A percentile compares a stretch with the other conserved stretches of the same genome.
phyloP scores from a whole-genome alignment of 1,140 invertebrate species.

The Micrasema minimum region DNA sequence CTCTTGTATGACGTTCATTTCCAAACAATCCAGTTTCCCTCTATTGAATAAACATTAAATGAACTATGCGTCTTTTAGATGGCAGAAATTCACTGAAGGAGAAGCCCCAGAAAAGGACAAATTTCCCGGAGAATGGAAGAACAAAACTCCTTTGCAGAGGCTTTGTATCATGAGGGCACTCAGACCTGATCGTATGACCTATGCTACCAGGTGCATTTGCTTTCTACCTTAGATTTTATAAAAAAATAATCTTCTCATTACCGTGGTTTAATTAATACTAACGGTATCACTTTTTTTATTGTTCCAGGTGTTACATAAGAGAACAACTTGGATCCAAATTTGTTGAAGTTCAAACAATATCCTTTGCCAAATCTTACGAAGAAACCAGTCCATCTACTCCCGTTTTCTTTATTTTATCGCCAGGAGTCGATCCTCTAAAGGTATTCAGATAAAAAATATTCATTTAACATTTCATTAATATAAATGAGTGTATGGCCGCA shows the following conservation, averaged over 20 bases:
- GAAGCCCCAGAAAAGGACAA: slow-evolving; percentile 94
- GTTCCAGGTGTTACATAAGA: slow-evolving; percentile 59
- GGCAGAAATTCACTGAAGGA: slow-evolving; percentile 92
- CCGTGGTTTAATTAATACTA: too few species aligned
- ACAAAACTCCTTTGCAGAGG: slow-evolving; percentile 86
- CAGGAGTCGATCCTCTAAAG: slow-evolving; percentile 94
- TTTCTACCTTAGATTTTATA: too few species aligned
- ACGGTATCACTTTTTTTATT: not conserved
- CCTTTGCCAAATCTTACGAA: slow-evolving; percentile 87
- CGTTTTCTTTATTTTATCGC: slow-evolving; percentile 94
- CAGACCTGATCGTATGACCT: slow-evolving; percentile 90
- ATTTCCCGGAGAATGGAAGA: slow-evolving; percentile 97
- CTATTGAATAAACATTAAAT: too few species aligned
- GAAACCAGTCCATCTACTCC: slow-evolving; percentile 87
- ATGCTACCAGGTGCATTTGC: slow-evolving; percentile 65
- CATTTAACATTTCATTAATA: too few species aligned
- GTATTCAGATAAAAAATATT: too few species aligned
- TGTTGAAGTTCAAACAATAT: slow-evolving; percentile 79
- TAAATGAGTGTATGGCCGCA: too few species aligned
- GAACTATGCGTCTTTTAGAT: slow-evolving; percentile 59
- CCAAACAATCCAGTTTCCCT: too few species aligned
- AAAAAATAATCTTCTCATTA: too few species aligned
- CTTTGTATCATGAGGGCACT: slow-evolving; percentile 93
- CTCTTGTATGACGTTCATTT: not conserved
- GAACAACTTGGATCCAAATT: slow-evolving; percentile 89